Evolutionary conservation across 2,888 invertebrate species (phyloP).

Genomic region (Oligia fasciuncula): DNA sequence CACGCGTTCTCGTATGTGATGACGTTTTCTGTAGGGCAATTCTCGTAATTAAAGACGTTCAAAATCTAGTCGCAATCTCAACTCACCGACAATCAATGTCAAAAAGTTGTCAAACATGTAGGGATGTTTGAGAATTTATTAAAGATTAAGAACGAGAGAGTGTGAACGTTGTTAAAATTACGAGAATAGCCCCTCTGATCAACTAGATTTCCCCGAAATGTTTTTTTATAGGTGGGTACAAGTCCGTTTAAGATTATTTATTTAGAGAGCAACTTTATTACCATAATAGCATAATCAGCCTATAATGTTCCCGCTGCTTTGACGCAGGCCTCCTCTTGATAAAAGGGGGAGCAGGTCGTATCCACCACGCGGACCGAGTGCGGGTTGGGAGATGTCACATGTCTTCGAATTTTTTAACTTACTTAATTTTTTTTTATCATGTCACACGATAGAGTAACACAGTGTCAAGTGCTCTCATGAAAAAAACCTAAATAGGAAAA

Average conservation of each 20-base stretch:
- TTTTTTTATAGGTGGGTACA: not conserved
- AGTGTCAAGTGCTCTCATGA: constrained; percentile 16
- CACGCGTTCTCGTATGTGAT: too few relatives aligned
- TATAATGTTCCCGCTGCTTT: not conserved
- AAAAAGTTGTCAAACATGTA: not conserved
- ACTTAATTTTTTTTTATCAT: not conserved
- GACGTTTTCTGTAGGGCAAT: too few relatives aligned
- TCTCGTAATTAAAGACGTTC: too few relatives aligned
- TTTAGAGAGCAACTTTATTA: not conserved
- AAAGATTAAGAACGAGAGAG: not conserved
- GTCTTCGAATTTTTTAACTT: not conserved
- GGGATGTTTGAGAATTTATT: not conserved
- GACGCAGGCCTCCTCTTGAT: not conserved
- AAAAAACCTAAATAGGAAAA: constrained; percentile 36
- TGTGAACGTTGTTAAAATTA: too few relatives aligned
- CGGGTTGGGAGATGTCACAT: not conserved
- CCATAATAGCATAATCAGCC: not conserved
- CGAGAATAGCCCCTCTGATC: too few relatives aligned
- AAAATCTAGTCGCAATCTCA: too few relatives aligned
- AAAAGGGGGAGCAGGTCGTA: not conserved
- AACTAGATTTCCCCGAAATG: not conserved
- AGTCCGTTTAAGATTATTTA: not conserved
- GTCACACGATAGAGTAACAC: not conserved
- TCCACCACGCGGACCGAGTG: not conserved
- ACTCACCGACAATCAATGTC: not conserved